Evolutionary conservation across 2,797 vertebrate species (phyloP), one percentile per base, ranked within the genome.

Genomic region (Arnoldichthys spilopterus): DNA sequence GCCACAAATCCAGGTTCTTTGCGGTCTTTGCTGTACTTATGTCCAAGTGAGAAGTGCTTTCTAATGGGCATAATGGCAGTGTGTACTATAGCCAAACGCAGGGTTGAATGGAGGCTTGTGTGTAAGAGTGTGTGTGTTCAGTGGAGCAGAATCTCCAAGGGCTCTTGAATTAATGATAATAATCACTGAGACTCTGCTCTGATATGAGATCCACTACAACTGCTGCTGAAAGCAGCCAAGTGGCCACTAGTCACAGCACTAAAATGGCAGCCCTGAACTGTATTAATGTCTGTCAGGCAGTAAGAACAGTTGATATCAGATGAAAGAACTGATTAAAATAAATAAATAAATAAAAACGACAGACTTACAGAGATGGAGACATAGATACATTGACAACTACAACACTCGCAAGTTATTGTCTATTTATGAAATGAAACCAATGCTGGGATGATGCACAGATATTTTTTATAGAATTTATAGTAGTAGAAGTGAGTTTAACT

Each of bases 131-230:
- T 69, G 67, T 12, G 64, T 72, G 69, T 26, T 71, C 74, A 72
- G 74, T 49, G 49, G 66, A 37, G 43, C 40, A 37, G 58, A 73
- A 74, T 69, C 74, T 73, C 68, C 3, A n/a, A 77, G 37, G 30
- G 73, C 69, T 77, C 54, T 76, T 61, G 22, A 74, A 79, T 77
- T 79, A 80, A 76, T 77, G 77, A 80, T 77, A 73, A 76, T 77
- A 72, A 79, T 83, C 73, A 69, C 66, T 69, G 32, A 54, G 47
- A 54, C 71, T 77, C 61, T 69, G 77, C 54, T 45, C 63, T 58
- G 72, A 80, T 73, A 76, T 74, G 58, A 79, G 69, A 80, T 47
- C 64, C 82, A 73, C 67, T 83, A 68, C 71, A 83, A 63, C 61
- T 54, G 40, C 40, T 34, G 66, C 66, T 34, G 61, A 74, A 49